Percentiles rank a stretch among this genome's conserved stretches.
Conservation (phyloP, 2,888 invertebrate genomes). For the Megastigmus dorsalis region DNA sequence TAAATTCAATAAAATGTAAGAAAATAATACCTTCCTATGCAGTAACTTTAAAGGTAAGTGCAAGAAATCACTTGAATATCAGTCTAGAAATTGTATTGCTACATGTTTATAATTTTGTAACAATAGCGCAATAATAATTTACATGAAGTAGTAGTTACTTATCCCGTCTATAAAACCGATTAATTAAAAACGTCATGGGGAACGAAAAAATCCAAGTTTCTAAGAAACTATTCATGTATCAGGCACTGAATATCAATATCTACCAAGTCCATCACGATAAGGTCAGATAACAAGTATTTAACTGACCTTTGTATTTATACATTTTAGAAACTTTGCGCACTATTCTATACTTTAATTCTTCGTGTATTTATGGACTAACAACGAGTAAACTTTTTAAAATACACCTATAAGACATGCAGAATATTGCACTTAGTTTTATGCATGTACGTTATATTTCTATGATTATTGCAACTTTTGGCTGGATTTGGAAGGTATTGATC, state of each 20-base stretch:
- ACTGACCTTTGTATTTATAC: slow-evolving; percentile 3
- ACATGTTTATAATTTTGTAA: too few species aligned
- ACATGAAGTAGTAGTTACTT: too few species aligned
- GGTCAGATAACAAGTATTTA: background rate
- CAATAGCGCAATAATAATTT: too few species aligned
- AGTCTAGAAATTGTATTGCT: too few species aligned
- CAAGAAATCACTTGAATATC: too few species aligned
- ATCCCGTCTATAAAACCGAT: too few species aligned
- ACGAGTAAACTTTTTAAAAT: background rate
- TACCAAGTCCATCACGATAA: slow-evolving; percentile 22
- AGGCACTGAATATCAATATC: slow-evolving; percentile 47
- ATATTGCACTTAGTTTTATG: slow-evolving; percentile 34
- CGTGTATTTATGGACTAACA: slow-evolving; percentile 2
- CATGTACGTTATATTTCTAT: background rate
- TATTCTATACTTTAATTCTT: slow-evolving; percentile 17
- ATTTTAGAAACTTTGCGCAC: background rate
- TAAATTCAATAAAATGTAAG: background rate
- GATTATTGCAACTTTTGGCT: slow-evolving; percentile 39
- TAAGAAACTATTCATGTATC: slow-evolving; percentile 14
- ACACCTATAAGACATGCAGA: slow-evolving; percentile 6
- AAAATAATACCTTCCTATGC: too few species aligned
- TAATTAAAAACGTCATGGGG: too few species aligned
- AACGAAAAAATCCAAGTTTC: slow-evolving; percentile 16
- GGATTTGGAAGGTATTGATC: slow-evolving; percentile 42
- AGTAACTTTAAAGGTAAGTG: too few species aligned